Evolutionary conservation across 1,140 invertebrate genomes (phyloP).

Genomic region (Parapsyche elsis): DNA sequence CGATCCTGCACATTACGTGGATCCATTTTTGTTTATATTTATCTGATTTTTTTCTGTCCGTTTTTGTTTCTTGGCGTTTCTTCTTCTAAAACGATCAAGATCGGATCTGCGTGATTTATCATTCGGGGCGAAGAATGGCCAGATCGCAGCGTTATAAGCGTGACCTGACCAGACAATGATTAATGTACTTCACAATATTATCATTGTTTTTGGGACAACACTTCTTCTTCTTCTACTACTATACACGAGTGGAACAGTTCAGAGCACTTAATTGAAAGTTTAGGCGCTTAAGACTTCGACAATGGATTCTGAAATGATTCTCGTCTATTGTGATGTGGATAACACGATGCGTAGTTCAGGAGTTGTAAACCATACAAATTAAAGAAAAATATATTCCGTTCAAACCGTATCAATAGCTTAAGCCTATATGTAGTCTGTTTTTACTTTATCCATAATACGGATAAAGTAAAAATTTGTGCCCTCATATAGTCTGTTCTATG

Average conservation of each 20-base stretch:
- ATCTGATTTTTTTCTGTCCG: slow-evolving; percentile 3
- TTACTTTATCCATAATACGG: too few species aligned
- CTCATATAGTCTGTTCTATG: too few species aligned
- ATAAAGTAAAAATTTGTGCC: too few species aligned
- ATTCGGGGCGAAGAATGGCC: slow-evolving; percentile 30
- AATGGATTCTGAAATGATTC: too few species aligned
- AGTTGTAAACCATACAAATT: too few species aligned
- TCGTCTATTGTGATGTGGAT: too few species aligned
- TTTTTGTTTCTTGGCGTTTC: not conserved
- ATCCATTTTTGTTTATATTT: slow-evolving; percentile 25
- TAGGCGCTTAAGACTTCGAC: too few species aligned
- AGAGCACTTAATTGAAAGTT: slow-evolving; percentile 8
- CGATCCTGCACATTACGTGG: slow-evolving; percentile 42
- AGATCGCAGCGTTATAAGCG: slow-evolving; percentile 34
- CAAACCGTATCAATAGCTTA: too few species aligned
- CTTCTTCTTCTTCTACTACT: not conserved
- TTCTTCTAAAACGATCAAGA: slow-evolving; percentile 38
- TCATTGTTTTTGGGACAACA: slow-evolving; percentile 36
- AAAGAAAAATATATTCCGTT: too few species aligned
- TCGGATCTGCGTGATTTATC: slow-evolving; percentile 44
- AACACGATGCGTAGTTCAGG: too few species aligned
- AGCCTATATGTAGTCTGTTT: too few species aligned
- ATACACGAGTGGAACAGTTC: not conserved
- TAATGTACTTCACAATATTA: slow-evolving; percentile 28
- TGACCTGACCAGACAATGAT: slow-evolving; percentile 37